A percentile compares a stretch with the other conserved stretches of the same genome.
Evolutionary conservation across 2,797 vertebrate genomes (phyloP).

Genomic region (Sebastes taczanowskii): DNA sequence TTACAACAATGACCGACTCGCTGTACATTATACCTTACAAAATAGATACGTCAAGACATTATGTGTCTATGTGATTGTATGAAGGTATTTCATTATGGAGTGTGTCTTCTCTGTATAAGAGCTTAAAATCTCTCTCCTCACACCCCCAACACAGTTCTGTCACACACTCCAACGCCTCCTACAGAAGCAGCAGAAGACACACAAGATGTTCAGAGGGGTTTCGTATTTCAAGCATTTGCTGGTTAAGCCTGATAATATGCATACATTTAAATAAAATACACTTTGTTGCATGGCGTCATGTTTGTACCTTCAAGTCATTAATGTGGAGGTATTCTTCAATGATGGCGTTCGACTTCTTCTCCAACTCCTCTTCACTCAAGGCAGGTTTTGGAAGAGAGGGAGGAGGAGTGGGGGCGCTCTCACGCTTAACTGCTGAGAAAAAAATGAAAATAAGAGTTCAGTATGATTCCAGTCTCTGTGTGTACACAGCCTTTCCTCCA

Average conservation of each 20-base stretch:
- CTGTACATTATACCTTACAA: too few species aligned
- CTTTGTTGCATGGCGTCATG: not conserved
- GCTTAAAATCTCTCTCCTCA: not conserved
- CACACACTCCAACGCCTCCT: slow-evolving; percentile 97
- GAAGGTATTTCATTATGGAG: not conserved
- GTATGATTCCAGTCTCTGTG: not conserved
- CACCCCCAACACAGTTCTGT: slow-evolving; percentile 80
- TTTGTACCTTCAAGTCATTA: slow-evolving; percentile 93
- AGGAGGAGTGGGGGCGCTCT: slow-evolving; percentile 78
- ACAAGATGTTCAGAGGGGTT: not conserved
- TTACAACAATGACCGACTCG: too few species aligned
- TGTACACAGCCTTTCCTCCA: not conserved
- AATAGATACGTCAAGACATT: too few species aligned
- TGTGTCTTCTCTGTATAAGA: not conserved
- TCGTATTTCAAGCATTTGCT: not conserved
- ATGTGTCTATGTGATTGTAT: not conserved
- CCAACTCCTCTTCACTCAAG: slow-evolving; percentile 91
- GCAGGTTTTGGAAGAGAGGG: slow-evolving; percentile 79
- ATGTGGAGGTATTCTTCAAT: slow-evolving; percentile 97
- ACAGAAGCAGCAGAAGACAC: not conserved
- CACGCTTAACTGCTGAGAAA: slow-evolving; percentile 84
- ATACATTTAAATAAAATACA: not conserved
- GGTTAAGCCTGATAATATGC: not conserved
- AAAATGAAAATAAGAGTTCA: not conserved
- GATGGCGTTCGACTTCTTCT: slow-evolving; percentile 94